These are phyloP conservation scores for Coracias cyanogaster DNA, from an alignment of 2,797 vertebrate genomes.

Conservation along the genomic window DNA sequence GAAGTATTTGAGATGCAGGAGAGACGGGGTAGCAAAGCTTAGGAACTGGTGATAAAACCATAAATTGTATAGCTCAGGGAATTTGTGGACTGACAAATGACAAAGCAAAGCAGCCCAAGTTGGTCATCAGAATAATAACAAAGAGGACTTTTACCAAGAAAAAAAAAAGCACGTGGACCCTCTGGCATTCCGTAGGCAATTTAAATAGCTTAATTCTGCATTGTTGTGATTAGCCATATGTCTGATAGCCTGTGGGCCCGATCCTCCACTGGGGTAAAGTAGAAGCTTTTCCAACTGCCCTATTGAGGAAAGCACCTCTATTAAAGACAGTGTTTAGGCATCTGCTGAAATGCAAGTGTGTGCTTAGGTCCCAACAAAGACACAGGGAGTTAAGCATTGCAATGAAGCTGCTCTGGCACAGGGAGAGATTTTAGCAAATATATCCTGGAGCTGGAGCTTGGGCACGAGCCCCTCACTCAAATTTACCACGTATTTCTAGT, in stretches of 20 bases:
- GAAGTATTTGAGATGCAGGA: conserved; percentile 74
- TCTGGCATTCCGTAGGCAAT: conserved; percentile 43
- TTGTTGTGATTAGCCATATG: conserved; percentile 54
- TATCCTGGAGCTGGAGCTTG: not conserved
- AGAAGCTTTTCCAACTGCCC: not conserved
- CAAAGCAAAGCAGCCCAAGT: conserved; percentile 71
- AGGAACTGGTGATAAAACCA: conserved; percentile 72
- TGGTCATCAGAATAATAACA: conserved; percentile 62
- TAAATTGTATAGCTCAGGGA: conserved; percentile 76
- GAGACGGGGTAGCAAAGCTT: conserved; percentile 68
- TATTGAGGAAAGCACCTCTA: conserved; percentile 10
- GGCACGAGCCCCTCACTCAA: not conserved
- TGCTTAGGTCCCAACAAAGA: not conserved
- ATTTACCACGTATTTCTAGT: accelerated
- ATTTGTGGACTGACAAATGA: conserved; percentile 74
- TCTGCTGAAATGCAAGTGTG: not conserved
- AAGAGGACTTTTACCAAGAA: conserved; percentile 54
- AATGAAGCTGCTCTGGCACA: not conserved
- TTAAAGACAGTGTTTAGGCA: not conserved
- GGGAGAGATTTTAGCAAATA: not conserved
- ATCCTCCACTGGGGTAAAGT: conserved; percentile 47
- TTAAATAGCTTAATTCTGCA: conserved; percentile 69
- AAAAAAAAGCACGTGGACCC: conserved; percentile 1
- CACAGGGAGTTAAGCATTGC: not conserved
- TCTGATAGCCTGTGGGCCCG: conserved; percentile 31